Evolutionary conservation across 2,888 invertebrate species (phyloP).

Genomic region (Caenorhabditis drosophilae): DNA sequence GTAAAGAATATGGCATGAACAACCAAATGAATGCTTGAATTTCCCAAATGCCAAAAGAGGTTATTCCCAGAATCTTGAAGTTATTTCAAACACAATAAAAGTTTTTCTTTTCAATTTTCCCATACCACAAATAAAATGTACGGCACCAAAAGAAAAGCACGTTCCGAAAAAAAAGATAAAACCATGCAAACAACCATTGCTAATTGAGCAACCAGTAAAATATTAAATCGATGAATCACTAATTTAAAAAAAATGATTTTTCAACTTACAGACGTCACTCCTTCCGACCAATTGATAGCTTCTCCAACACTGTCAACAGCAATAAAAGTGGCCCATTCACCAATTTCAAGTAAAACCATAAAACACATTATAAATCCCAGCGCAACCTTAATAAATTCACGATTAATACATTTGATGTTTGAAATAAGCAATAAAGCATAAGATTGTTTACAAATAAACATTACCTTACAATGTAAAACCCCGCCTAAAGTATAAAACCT

Average conservation of each 20-base stretch:
- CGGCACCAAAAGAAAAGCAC: conserved; percentile 23
- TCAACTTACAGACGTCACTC: conserved; percentile 19
- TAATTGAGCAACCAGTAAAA: conserved; percentile 32
- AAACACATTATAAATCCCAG: conserved; percentile 29
- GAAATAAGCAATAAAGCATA: too few relatives aligned
- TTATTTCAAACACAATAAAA: too few relatives aligned
- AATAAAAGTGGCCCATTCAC: conserved; percentile 36
- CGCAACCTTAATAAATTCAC: conserved; percentile 30
- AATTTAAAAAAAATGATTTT: too few relatives aligned
- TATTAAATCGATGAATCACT: too few relatives aligned
- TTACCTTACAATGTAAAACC: conserved; percentile 37
- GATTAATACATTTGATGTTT: neutral
- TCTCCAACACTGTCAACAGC: conserved; percentile 25
- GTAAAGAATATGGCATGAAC: conserved; percentile 28
- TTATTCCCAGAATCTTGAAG: neutral
- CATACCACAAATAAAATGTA: conserved; percentile 41
- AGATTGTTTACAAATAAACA: too few relatives aligned
- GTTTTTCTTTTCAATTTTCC: too few relatives aligned
- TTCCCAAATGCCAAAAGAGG: conserved; percentile 12
- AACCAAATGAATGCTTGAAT: conserved; percentile 24
- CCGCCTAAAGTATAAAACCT: conserved; percentile 39
- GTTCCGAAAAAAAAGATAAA: conserved; percentile 31
- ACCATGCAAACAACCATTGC: conserved; percentile 27
- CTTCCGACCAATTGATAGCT: conserved; percentile 11
- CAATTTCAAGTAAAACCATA: conserved; percentile 21